Evolutionary conservation across 2,113 vertebrate species (phyloP).

Genomic region (Nannospalax galili): DNA sequence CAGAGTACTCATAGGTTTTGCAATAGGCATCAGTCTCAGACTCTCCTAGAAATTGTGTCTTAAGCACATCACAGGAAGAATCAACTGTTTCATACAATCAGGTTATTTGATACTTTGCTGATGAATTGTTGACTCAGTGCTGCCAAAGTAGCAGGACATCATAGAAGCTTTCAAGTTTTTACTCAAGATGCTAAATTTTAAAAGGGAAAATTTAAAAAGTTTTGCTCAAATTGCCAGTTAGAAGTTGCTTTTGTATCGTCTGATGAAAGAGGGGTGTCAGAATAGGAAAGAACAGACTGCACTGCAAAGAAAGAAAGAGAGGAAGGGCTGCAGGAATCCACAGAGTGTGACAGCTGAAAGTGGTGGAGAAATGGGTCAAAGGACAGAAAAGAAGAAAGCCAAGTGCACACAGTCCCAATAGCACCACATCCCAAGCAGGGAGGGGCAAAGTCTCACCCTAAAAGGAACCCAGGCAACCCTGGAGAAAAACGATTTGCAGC

Average conservation of each 20-base stretch:
- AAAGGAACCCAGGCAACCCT: not conserved
- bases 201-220: not conserved
- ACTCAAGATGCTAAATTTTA: not conserved
- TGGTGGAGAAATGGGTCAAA: not conserved
- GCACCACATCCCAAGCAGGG: not conserved
- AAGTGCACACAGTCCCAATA: no score
- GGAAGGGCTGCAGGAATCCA: not conserved
- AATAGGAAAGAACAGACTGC: not conserved
- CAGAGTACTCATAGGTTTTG: not conserved
- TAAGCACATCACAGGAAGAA: not conserved
- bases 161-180: not conserved
- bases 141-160: not conserved
- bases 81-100: not conserved
- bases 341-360: not conserved
- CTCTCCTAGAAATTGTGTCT: not conserved
- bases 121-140: not conserved
- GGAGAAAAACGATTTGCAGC: not conserved
- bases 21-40: not conserved
- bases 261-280: not conserved
- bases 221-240: not conserved
- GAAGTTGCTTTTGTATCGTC: not conserved
- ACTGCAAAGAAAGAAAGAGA: not conserved
- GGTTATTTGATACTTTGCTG: not conserved
- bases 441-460: not conserved
- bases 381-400: not conserved